phyloP scores from a whole-genome alignment of 2,888 invertebrate genomes.

The Deilephila porcellus region DNA sequence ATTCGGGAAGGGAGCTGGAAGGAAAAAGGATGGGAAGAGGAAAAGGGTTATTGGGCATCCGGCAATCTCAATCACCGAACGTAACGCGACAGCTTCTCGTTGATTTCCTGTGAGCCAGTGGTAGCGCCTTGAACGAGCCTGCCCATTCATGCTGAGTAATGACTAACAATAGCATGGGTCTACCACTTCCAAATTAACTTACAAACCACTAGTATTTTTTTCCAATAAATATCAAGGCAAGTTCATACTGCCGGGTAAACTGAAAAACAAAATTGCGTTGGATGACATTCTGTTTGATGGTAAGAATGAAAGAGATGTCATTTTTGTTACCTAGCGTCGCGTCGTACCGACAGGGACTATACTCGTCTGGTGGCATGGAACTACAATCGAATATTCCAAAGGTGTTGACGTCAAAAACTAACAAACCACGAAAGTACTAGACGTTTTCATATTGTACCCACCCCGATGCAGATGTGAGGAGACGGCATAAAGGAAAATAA shows the following conservation, averaged over 20 bases:
- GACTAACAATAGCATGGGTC: no score
- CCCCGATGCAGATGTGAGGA: not conserved
- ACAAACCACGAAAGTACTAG: not conserved
- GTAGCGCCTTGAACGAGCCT: no score
- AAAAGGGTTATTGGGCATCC: no score
- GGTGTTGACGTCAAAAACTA: constrained; percentile 6
- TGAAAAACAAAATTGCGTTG: not conserved
- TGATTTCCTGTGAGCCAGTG: no score
- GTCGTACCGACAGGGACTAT: not conserved
- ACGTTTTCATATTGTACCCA: not conserved
- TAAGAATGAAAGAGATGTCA: not conserved
- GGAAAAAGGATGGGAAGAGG: no score
- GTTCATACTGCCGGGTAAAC: not conserved
- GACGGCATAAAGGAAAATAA: not conserved
- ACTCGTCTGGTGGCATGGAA: not conserved
- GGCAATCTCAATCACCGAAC: no score
- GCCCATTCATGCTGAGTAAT: no score
- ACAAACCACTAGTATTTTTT: no score
- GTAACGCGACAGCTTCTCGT: no score
- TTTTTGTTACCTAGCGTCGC: not conserved
- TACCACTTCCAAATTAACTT: no score
- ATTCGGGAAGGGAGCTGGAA: no score
- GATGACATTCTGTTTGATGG: not conserved
- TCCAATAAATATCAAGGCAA: not conserved
- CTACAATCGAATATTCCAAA: constrained; percentile 5